phyloP scores from a whole-genome alignment of 2,797 vertebrate genomes.

The Orestias chungarensis region DNA sequence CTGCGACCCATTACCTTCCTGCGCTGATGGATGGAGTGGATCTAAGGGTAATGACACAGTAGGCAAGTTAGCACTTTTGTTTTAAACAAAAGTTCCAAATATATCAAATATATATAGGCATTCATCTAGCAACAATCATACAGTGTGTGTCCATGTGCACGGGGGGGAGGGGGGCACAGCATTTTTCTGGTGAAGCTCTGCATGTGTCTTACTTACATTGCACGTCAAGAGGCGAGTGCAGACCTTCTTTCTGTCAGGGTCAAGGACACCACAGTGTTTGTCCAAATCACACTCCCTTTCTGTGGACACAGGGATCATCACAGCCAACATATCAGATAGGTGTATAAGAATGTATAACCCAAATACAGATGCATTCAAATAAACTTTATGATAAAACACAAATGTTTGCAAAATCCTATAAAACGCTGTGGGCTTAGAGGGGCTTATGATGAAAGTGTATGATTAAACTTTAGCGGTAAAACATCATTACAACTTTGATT shows the following conservation, averaged over 20 bases:
- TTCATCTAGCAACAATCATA: too few species aligned
- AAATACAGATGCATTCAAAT: not conserved
- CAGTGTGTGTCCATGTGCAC: too few species aligned
- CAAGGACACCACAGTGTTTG: constrained; percentile 92
- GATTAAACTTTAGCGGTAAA: too few species aligned
- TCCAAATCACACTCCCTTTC: constrained; percentile 93
- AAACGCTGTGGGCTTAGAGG: too few species aligned
- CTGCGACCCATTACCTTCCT: constrained; percentile 89
- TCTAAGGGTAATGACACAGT: constrained; percentile 70
- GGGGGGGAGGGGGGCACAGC: too few species aligned
- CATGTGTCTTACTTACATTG: constrained; percentile 81
- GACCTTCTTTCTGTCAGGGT: constrained; percentile 92
- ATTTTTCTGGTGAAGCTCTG: not conserved
- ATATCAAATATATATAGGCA: too few species aligned
- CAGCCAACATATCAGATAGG: not conserved
- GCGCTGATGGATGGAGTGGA: constrained; percentile 93
- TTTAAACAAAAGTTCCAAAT: too few species aligned
- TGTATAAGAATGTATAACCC: not conserved
- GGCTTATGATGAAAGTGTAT: too few species aligned
- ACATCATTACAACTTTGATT: too few species aligned
- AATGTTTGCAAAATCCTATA: not conserved
- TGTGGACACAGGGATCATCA: constrained; percentile 58
- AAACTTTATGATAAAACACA: not conserved
- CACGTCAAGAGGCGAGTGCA: constrained; percentile 93
- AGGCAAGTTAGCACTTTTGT: not conserved